Evolutionary conservation across 1,140 invertebrate species (phyloP), one percentile per base, ranked within the genome.

Genomic region (Globodera rostochiensis): DNA sequence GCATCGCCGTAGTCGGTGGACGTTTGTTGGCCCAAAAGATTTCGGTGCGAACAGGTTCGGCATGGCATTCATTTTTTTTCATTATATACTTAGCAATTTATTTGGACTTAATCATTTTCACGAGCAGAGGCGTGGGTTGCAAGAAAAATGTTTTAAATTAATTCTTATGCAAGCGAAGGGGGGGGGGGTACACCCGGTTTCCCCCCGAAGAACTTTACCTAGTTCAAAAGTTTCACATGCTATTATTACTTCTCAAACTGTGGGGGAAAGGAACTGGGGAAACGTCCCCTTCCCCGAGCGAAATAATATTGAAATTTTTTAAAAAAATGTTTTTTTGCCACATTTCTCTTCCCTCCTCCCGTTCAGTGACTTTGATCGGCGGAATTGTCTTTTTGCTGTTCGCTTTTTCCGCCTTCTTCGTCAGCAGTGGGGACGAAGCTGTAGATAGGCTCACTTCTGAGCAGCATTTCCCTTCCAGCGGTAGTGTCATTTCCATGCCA

Each of bases 1-100:
- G 96, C 19, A 91, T 98, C 84, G 97, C 97, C 87, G 97, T 99
- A 69, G 92, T 99, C 82, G 96, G 96, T 25, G 97, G 97, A 9
- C 92, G 96, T 86, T 94, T 98, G 91, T 94, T 99, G 80, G 96
- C 97, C 73, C 95, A 97, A 90, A 95, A 93, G 91, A 98, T 99
- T 90, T 98, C 96, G 84, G 95, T 95, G 7, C 90, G 93, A 91
- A 95, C 94, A 90, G 94, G 94, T 95, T 91, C 90, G 88, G 6
- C 57, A 74, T 77, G 25, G 36, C 25, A 21, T 46, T 15, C 70
- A 86, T 15, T 49, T 2, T 36, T 47, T 82, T 45, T n/a, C 45
- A 79, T 84, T 36, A 36, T 36, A 36, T 36, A 36, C 36, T 83
- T 73, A 86, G 95, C 96, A 45, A 97, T 95, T 46, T 92, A 96